phyloP scores from a whole-genome alignment of 1,140 invertebrate genomes.

The Polyergus mexicanus region DNA sequence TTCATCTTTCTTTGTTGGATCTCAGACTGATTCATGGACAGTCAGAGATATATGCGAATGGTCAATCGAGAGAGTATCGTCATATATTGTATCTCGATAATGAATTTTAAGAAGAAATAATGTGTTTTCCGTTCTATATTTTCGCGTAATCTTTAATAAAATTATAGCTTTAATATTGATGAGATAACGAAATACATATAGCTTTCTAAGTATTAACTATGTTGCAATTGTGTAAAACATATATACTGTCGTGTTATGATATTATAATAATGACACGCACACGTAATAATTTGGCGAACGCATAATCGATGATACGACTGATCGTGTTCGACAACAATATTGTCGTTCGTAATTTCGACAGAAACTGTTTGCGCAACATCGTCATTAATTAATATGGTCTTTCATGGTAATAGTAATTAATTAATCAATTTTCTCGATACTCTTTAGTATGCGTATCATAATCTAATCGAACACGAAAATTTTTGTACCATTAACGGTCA shows the following conservation, averaged over 20 bases:
- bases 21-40: constrained; percentile 32
- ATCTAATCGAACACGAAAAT: not conserved
- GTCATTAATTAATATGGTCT: constrained; percentile 29
- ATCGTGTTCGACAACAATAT: constrained; percentile 35
- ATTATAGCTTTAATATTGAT: not conserved
- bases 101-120: constrained; percentile 2
- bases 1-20: constrained; percentile 31
- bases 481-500: not conserved
- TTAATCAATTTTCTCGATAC: not conserved
- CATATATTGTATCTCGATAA: not conserved
- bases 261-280: not conserved
- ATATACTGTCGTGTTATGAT: not conserved
- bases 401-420: constrained; percentile 19
- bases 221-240: constrained; percentile 13
- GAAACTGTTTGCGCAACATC: not conserved
- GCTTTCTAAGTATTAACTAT: not conserved
- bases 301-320: not conserved
- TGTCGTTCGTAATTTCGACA: constrained; percentile 19
- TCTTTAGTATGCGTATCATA: not conserved
- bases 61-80: not conserved
- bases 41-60: not conserved
- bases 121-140: not conserved
- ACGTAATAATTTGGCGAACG: constrained; percentile 24
- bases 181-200: not conserved
- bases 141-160: not conserved